phyloP scores from a whole-genome alignment of 2,113 vertebrate species.

The Cyanoderma ruficeps region DNA sequence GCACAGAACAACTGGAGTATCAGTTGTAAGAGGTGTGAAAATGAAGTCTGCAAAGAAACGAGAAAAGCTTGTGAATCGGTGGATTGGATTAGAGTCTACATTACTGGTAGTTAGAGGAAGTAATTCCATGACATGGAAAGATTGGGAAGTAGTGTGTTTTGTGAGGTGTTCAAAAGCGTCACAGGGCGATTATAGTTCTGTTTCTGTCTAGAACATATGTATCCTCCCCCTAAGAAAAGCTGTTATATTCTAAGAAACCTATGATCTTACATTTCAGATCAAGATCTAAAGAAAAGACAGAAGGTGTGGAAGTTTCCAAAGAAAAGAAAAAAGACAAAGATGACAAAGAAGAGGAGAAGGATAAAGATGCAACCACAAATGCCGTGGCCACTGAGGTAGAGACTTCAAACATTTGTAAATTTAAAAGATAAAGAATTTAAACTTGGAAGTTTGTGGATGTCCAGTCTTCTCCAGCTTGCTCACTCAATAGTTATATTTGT shows the following conservation, averaged over 20 bases:
- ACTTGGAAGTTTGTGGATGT: background rate
- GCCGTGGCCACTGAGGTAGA: conserved; percentile 44
- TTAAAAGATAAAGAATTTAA: background rate
- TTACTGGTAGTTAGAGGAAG: background rate
- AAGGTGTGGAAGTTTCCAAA: conserved; percentile 79
- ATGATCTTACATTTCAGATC: conserved; percentile 66
- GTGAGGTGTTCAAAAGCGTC: background rate
- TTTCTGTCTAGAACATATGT: background rate
- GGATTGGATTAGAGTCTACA: background rate
- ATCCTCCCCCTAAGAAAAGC: background rate
- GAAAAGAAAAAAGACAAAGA: conserved; percentile 97
- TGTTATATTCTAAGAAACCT: background rate
- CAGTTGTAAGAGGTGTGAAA: background rate
- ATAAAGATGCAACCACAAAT: conserved; percentile 87
- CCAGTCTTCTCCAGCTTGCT: background rate
- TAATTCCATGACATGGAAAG: background rate
- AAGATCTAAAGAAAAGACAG: conserved; percentile 90
- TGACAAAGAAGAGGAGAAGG: conserved; percentile 95
- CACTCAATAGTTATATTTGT: background rate
- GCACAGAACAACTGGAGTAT: background rate
- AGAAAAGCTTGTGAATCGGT: fast-evolving
- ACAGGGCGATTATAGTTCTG: background rate
- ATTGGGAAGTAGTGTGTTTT: background rate
- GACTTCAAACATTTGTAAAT: background rate
- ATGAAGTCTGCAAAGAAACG: background rate